phyloP scores from a whole-genome alignment of 2,113 vertebrate genomes.

The Hymenochirus boettgeri region DNA sequence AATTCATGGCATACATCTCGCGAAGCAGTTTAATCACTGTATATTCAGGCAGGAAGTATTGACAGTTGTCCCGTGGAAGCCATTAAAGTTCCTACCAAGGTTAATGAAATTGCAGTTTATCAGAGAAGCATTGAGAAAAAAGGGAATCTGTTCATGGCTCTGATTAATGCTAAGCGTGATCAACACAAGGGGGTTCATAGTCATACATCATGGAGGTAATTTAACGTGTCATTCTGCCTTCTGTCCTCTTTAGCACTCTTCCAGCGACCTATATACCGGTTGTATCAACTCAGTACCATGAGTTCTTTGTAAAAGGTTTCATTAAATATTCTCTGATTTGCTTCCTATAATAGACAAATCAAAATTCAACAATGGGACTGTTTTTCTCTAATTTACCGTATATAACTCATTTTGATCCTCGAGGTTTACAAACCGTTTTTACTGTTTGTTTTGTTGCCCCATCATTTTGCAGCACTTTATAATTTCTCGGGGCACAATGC shows the following conservation, averaged over 20 bases:
- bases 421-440: conserved; percentile 23
- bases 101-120: conserved; percentile 99
- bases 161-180: conserved; percentile 99
- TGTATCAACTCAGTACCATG: conserved; percentile 45
- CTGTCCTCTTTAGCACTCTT: conserved; percentile 74
- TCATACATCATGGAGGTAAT: conserved; percentile 98
- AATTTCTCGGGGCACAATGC: too few species aligned
- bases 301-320: conserved; percentile 43
- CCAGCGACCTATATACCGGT: conserved; percentile 54
- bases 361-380: conserved; percentile 24
- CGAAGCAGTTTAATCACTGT: conserved; percentile 97
- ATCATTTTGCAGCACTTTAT: too few species aligned
- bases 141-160: conserved; percentile 95
- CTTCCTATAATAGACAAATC: conserved; percentile 24
- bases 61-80: conserved; percentile 99
- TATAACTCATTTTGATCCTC: conserved; percentile 33
- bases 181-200: conserved; percentile 99
- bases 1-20: conserved; percentile 86
- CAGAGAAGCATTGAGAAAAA: conserved; percentile 99
- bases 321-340: conserved; percentile 45
- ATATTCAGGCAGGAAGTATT: conserved; percentile 87
- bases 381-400: conserved; percentile 23
- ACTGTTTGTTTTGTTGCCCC: neutral
- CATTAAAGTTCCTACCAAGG: conserved; percentile 99
- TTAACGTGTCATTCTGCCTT: conserved; percentile 96